These are phyloP conservation scores for Liopterus haemorrhoidalis DNA, from an alignment of 2,888 invertebrate species.

Conservation along the genomic window DNA sequence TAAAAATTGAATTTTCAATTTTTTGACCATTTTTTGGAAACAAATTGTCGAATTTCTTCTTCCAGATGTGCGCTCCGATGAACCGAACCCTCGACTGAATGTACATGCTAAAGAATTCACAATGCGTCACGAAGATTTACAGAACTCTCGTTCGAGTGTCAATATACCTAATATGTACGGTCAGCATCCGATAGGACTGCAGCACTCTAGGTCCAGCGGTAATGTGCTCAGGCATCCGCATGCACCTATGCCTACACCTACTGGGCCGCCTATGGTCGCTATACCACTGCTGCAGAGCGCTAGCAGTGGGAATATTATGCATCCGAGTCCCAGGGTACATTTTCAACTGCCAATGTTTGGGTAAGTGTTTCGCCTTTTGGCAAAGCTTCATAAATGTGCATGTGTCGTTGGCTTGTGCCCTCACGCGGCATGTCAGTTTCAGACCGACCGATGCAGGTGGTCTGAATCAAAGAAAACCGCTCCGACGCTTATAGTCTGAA, in stretches of 20 bases:
- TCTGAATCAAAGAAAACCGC: constrained; percentile 40
- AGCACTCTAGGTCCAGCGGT: constrained; percentile 52
- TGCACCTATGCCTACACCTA: constrained; percentile 44
- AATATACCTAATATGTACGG: constrained; percentile 35
- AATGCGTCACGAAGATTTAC: constrained; percentile 58
- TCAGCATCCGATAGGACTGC: constrained; percentile 41
- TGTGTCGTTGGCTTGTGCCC: constrained; percentile 21
- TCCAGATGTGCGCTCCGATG: constrained; percentile 31
- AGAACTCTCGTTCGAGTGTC: constrained; percentile 40
- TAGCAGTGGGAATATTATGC: constrained; percentile 59
- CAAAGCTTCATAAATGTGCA: constrained; percentile 34
- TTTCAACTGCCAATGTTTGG: constrained; percentile 49
- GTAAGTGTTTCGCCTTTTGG: too few species aligned
- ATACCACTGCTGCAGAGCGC: constrained; percentile 52
- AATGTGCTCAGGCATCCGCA: constrained; percentile 63
- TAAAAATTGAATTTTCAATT: too few species aligned
- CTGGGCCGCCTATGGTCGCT: constrained; percentile 35
- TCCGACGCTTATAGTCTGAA: too few species aligned
- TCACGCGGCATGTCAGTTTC: constrained; percentile 6
- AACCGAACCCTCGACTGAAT: constrained; percentile 62
- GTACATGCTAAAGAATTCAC: constrained; percentile 88
- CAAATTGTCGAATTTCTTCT: background rate
- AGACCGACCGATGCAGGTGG: constrained; percentile 37
- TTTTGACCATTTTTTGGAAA: too few species aligned
- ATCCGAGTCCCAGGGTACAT: constrained; percentile 56